Evolutionary conservation across 2,113 vertebrate species (phyloP).

Genomic region (Scatophagus argus): DNA sequence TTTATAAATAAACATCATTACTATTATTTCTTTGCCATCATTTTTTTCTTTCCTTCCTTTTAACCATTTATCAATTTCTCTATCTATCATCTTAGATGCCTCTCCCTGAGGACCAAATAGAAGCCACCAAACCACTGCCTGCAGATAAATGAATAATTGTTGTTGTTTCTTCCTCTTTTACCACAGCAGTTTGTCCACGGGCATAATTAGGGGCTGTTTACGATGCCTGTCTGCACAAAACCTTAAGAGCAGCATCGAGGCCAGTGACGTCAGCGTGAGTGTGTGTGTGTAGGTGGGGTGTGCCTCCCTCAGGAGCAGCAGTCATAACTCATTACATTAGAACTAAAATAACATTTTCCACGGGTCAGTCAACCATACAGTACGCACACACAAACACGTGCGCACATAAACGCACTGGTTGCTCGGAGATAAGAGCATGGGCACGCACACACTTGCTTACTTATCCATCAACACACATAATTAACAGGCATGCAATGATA

Average conservation of each 20-base stretch:
- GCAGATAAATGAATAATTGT: constrained; percentile 50
- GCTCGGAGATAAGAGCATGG: not conserved
- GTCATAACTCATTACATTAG: constrained; percentile 76
- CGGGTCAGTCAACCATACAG: constrained; percentile 59
- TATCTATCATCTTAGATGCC: constrained; percentile 27
- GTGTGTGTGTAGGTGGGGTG: constrained; percentile 52
- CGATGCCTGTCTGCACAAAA: constrained; percentile 54
- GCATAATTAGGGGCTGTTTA: constrained; percentile 65
- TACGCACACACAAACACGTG: constrained; percentile 1
- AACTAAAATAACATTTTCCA: constrained; percentile 69
- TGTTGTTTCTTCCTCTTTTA: constrained; percentile 33
- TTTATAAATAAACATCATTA: constrained; percentile 19
- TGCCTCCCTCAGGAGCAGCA: constrained; percentile 67
- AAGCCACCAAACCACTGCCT: constrained; percentile 35
- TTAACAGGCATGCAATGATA: constrained; percentile 4
- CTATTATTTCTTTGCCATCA: constrained; percentile 13
- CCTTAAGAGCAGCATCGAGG: constrained; percentile 40
- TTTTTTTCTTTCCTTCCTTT: constrained; percentile 17
- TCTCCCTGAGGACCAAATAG: constrained; percentile 15
- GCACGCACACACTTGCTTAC: not conserved
- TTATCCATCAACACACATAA: not conserved
- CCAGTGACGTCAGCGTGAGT: constrained; percentile 43
- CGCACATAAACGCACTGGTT: not conserved
- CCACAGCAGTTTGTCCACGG: constrained; percentile 25
- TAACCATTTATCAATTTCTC: constrained; percentile 31